Base-by-base conservation (phyloP, 2,888 invertebrate species). In the Allolobophora icterica region DNA sequence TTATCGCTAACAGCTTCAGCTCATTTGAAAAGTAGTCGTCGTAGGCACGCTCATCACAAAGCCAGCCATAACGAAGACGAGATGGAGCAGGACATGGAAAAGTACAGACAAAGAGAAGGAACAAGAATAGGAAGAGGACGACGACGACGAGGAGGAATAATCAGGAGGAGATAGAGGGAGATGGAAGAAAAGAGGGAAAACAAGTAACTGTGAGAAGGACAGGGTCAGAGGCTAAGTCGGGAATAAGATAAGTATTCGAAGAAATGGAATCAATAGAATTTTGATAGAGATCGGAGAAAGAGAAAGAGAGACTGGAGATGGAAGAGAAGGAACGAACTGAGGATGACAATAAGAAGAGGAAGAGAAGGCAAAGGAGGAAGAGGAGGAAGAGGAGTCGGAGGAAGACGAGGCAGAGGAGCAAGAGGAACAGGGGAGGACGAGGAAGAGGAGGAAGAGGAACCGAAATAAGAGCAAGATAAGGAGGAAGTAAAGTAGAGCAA, bases 1-100 rank as follows among this genome's bases (percentile, higher is more conserved):
- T 71, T 71, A 71, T 71, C n/a, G 71, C 71, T 71, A 71, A 71
- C 71, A 71, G 71, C 71, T n/a, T n/a, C 71, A 71, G 71, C 71
- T 71, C 71, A 71, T 71, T 71, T 30, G 71, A 71, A 71, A n/a
- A 71, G 71, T 30, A n/a, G 30, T 8, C 30, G 8, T 30, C 71
- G 8, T 71, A 6, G 71, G 71, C 71, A 71, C 71, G 71, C 71
- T 71, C 71, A n/a, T 71, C 71, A n/a, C n/a, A 71, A 30, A 71
- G 71, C 30, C 71, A 71, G 30, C 8, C 71, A n/a, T 30, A 71
- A n/a, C 8, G 71, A 71, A 71, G 71, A n/a, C n/a, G 71, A 71
- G 6, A 0, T 8, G 71, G 87, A 87, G 35, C 35, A 24, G 38
- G 21, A 34, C 35, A 34, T 38, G 34, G 87, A 35, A 87, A 35